These are phyloP conservation scores for Copsychus sechellarum DNA, from an alignment of 2,113 vertebrate species.

Conservation along the genomic window DNA sequence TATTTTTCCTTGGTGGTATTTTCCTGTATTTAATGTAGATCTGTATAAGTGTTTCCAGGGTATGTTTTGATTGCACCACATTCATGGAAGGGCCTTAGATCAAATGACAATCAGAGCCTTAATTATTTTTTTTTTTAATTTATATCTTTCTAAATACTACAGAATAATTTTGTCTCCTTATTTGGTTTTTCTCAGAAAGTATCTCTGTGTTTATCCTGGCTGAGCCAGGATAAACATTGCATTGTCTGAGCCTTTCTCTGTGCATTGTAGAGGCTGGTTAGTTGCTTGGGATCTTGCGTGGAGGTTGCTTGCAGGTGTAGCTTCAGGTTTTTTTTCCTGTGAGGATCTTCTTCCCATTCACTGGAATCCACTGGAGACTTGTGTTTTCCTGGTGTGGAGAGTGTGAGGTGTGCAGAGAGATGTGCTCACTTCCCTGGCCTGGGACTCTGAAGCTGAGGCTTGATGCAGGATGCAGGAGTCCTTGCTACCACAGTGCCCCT, in stretches of 20 bases:
- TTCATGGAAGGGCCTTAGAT: not conserved
- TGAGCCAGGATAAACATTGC: not conserved
- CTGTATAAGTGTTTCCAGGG: not conserved
- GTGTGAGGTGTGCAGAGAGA: not conserved
- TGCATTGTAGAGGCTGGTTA: not conserved
- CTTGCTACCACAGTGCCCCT: not conserved
- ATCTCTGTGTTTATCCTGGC: not conserved
- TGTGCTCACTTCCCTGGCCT: rapidly evolving
- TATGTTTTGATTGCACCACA: not conserved
- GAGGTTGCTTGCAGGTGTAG: not conserved
- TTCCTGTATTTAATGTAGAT: not conserved
- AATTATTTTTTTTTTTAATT: not conserved
- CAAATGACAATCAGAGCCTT: not conserved
- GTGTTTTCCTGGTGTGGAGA: not conserved
- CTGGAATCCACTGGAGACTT: not conserved
- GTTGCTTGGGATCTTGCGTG: not conserved
- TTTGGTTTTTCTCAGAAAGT: not conserved
- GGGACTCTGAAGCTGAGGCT: not conserved
- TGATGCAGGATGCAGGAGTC: not conserved
- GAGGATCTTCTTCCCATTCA: not conserved
- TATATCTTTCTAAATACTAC: not conserved
- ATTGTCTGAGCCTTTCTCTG: not conserved
- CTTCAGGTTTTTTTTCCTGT: not conserved
- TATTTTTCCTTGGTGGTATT: not conserved
- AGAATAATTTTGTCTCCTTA: not conserved